phyloP scores from a whole-genome alignment of 1,140 invertebrate genomes.

The Ridgeia piscesae region DNA sequence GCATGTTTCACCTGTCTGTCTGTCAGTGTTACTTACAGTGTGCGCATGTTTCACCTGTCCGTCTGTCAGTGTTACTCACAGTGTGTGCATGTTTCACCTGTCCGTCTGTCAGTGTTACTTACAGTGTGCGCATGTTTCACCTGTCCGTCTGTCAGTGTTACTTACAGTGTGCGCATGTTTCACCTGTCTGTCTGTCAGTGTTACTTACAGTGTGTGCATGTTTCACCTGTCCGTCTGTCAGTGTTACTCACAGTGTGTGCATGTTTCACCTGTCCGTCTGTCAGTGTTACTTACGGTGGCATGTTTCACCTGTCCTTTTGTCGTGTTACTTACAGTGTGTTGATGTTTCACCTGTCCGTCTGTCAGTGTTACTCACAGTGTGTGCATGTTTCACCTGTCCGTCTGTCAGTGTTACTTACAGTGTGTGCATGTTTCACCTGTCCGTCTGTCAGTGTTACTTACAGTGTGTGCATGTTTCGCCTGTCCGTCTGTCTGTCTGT shows the following conservation, averaged over 20 bases:
- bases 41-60: conserved; percentile 65
- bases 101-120: conserved; percentile 50
- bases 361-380: conserved; percentile 42
- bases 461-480: conserved; percentile 64
- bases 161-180: conserved; percentile 64
- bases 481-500: conserved; percentile 58
- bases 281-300: conserved; percentile 53
- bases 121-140: conserved; percentile 64
- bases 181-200: conserved; percentile 52
- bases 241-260: conserved; percentile 63
- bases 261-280: conserved; percentile 53
- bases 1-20: conserved; percentile 59
- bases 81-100: conserved; percentile 64
- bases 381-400: conserved; percentile 65
- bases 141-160: conserved; percentile 52
- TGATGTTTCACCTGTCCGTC: conserved; percentile 59
- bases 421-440: conserved; percentile 64
- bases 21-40: conserved; percentile 42
- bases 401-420: conserved; percentile 47
- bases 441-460: conserved; percentile 50
- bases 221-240: conserved; percentile 50
- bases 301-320: conserved; percentile 53
- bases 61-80: conserved; percentile 47
- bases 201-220: conserved; percentile 64
- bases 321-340: conserved; percentile 59